A percentile compares a stretch with the other conserved stretches of the same genome.
phyloP scores from a whole-genome alignment of 2,113 vertebrate species.

The Cyrtonyx montezumae region DNA sequence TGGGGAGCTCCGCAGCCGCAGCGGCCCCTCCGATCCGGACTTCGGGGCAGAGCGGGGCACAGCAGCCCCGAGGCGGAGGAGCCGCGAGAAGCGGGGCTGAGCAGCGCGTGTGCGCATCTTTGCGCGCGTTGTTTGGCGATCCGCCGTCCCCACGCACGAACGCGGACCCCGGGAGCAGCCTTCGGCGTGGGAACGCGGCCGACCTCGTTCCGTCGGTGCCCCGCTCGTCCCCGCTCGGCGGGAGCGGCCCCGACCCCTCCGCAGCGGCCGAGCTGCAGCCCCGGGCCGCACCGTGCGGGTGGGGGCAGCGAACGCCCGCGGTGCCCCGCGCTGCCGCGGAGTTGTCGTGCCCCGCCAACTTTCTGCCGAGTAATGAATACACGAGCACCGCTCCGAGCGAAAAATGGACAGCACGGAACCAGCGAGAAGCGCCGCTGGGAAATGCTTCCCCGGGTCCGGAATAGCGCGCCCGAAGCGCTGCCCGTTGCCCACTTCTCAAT shows the following conservation, averaged over 20 bases:
- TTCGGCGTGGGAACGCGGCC: background rate
- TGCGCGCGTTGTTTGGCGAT: background rate
- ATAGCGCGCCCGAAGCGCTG: background rate
- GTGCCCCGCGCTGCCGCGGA: background rate
- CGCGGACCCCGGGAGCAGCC: background rate
- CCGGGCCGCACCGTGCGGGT: background rate
- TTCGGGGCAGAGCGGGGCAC: background rate
- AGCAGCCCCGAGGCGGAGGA: background rate
- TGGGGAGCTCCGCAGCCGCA: constrained; percentile 46
- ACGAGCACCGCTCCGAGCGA: background rate
- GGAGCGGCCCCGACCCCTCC: background rate
- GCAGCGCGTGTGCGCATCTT: background rate
- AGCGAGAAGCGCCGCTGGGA: background rate
- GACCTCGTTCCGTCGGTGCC: background rate
- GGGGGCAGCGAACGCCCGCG: background rate
- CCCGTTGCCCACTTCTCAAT: constrained; percentile 45
- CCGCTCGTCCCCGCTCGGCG: too few relatives aligned
- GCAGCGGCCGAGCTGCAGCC: background rate
- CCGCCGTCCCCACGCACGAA: constrained; percentile 14
- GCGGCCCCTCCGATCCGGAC: constrained; percentile 24
- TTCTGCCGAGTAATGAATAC: constrained; percentile 31
- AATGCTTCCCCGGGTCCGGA: background rate
- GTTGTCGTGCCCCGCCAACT: background rate
- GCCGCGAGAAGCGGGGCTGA: background rate
- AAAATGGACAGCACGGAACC: background rate